These are phyloP conservation scores for Brachionus calyciflorus DNA, from an alignment of 1,140 invertebrate species.

Conservation along the genomic window DNA sequence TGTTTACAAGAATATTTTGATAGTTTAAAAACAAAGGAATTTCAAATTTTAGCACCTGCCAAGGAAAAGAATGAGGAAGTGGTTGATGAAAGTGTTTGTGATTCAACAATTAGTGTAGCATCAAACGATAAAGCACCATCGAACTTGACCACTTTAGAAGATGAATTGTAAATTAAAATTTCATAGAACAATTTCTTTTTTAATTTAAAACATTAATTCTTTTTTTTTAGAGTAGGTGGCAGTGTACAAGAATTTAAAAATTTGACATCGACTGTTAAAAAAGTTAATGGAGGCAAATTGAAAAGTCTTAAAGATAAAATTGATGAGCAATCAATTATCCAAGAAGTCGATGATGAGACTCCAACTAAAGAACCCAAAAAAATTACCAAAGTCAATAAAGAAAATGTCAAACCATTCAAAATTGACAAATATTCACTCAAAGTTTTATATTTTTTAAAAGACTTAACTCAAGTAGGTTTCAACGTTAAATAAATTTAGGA, in stretches of 20 bases:
- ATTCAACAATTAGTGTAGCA: conserved; percentile 14
- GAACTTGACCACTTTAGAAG: not conserved
- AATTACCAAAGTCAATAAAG: not conserved
- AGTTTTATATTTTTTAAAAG: conserved; percentile 4
- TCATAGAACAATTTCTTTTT: not conserved
- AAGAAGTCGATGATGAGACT: conserved; percentile 15
- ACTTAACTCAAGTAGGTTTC: conserved; percentile 12
- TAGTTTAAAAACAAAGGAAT: conserved; percentile 5
- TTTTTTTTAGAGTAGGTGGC: not conserved
- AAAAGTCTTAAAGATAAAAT: conserved; percentile 22
- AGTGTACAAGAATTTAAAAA: not conserved
- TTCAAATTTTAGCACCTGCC: not conserved
- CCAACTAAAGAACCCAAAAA: conserved; percentile 17
- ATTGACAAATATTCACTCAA: not conserved
- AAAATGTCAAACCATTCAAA: not conserved
- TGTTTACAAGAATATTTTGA: conserved; percentile 1
- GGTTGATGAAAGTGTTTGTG: conserved; percentile 6
- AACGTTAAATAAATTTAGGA: not conserved
- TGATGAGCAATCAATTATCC: conserved; percentile 32
- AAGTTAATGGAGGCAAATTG: conserved; percentile 18
- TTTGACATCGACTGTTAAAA: conserved; percentile 34
- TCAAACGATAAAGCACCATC: conserved; percentile 15
- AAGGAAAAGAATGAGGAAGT: not conserved
- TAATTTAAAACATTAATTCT: not conserved
- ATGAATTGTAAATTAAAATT: not conserved